These are phyloP conservation scores for Campaea margaritaria DNA, from an alignment of 2,888 invertebrate species.

Conservation along the genomic window DNA sequence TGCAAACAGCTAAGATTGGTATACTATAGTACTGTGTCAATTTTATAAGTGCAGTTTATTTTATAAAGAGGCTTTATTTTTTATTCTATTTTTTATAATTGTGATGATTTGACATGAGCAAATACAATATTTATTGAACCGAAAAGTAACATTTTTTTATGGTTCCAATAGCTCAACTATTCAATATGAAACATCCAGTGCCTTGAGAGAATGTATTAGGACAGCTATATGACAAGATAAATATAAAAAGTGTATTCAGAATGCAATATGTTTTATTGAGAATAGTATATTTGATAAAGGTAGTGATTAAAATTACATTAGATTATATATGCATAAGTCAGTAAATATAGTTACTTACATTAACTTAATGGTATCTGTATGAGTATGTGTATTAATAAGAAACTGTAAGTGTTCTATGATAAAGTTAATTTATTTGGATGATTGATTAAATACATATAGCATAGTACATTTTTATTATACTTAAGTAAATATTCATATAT, in stretches of 20 bases:
- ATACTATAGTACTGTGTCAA: conserved; percentile 4
- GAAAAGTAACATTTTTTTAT: conserved; percentile 6
- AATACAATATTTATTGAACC: too few relatives aligned
- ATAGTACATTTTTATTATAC: not conserved
- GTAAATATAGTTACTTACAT: conserved; percentile 9
- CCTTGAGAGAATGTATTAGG: conserved; percentile 42
- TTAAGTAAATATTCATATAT: not conserved
- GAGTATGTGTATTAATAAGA: conserved; percentile 1
- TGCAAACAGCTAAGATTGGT: conserved; percentile 21
- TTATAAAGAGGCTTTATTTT: conserved; percentile 27
- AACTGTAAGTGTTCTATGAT: conserved; percentile 31
- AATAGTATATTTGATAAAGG: conserved; percentile 64
- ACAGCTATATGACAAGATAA: conserved; percentile 53
- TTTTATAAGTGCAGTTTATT: conserved; percentile 20
- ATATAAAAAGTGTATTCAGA: conserved; percentile 40
- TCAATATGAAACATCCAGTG: conserved; percentile 38
- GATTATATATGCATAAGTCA: conserved; percentile 16
- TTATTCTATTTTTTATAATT: conserved; percentile 11
- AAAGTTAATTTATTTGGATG: conserved; percentile 20
- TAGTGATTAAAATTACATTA: conserved; percentile 18
- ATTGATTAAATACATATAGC: conserved; percentile 10
- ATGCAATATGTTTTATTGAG: conserved; percentile 53
- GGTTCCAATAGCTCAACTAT: conserved; percentile 22
- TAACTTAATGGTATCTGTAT: conserved; percentile 2
- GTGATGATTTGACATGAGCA: too few relatives aligned